Evolutionary conservation across 2,113 vertebrate species (phyloP), one percentile per base, ranked within the genome.

Genomic region (Sinocyclocheilus rhinocerous): DNA sequence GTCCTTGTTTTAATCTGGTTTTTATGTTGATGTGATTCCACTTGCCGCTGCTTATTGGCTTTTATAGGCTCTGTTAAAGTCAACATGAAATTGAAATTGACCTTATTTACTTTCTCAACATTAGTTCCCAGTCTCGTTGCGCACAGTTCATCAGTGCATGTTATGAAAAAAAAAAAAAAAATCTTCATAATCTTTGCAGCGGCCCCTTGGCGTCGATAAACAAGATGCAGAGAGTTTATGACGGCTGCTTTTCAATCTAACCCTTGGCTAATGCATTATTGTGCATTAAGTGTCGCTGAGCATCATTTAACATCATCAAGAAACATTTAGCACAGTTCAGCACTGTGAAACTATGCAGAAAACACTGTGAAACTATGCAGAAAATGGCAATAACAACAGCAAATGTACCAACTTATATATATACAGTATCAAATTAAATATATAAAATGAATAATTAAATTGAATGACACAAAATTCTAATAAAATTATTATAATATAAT

Each of bases 261-360:
- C 45, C 20, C 70, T 73, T 45, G 2, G 39, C 70, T 42, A 73
- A 69, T 42, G 36, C 70, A 13, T 45, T 73, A 73, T 45, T 45
- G 70, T 45, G 20, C 10, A 45, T 45, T 3, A 39, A 75, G 72
- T 75, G 22, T 75, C 39, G 12, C 39, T 24, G 20, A 22, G 39
- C 72, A 75, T 75, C 72, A 75, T 75, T 75, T 45, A 75, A 75
- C 72, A 75, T 36, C 70, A 42, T 75, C 72, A 75, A 13, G 70
- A 75, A 75, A 45, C 39, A 75, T 75, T 75, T 24, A 15, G 11
- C 39, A 48, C 39, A n/a, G 39, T 75, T 75, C 2, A 73, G 4
- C 70, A 13, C 39, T 24, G 72, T 45, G 72, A 48, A 75, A 15
- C 72, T 75, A 48, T 3, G 39, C 72, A 75, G 36, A n/a, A 45